These are phyloP conservation scores for Panorpa germanica DNA, from an alignment of 2,888 invertebrate genomes.

Conservation along the genomic window DNA sequence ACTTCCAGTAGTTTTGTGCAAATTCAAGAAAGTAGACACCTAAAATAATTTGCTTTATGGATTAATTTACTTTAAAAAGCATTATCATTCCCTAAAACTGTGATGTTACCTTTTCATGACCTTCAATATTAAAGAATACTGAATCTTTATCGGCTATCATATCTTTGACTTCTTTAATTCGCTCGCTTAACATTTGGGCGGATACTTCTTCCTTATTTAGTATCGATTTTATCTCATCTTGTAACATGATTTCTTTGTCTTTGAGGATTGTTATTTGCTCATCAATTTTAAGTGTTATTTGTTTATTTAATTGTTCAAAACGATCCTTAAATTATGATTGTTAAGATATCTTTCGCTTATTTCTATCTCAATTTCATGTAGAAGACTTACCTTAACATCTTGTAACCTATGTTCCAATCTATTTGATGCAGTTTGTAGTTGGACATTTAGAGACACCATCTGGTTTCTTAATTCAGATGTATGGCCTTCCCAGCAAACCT, in stretches of 20 bases:
- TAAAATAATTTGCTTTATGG: conserved; percentile 16
- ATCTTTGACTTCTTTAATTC: conserved; percentile 25
- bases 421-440: conserved; percentile 30
- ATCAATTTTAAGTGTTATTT: conserved; percentile 30
- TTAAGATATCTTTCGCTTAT: too few species aligned
- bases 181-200: conserved; percentile 26
- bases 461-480: conserved; percentile 35
- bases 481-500: conserved; percentile 38
- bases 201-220: conserved; percentile 26
- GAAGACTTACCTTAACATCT: conserved; percentile 30
- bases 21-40: conserved; percentile 33
- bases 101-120: conserved; percentile 25
- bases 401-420: conserved; percentile 33
- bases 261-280: conserved; percentile 30
- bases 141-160: too few species aligned
- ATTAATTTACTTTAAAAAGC: conserved; percentile 1
- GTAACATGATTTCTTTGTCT: conserved; percentile 24
- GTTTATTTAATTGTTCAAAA: conserved; percentile 30
- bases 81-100: not conserved
- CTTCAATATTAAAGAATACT: too few species aligned
- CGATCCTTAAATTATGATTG: conserved; percentile 25
- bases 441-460: conserved; percentile 31
- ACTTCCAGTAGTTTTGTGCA: conserved; percentile 35
- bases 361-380: too few species aligned
- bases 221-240: conserved; percentile 25